Base-by-base conservation (phyloP, 2,797 vertebrate species). In the Malacoraja senta region DNA sequence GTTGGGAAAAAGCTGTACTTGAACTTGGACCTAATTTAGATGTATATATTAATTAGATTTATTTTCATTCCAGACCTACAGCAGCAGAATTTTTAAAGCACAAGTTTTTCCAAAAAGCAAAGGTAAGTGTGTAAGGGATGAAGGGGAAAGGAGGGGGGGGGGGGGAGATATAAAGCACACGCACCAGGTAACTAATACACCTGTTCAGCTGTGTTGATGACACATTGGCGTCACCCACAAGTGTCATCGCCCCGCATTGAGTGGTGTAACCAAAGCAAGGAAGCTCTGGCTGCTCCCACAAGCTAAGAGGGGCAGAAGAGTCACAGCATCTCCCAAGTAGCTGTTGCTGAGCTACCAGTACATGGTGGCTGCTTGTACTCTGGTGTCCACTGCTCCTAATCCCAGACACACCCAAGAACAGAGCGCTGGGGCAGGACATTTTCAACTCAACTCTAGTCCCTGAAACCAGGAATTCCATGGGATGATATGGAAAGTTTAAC, bases 51-150 rank as follows among this genome's bases (percentile, higher is more conserved):
- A 76, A 92, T 88, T 88, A n/a, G 90, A 94, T 94, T 93, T 93
- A 58, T 93, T 17, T 19, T 94, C 94, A 94, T 97, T 96, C 94
- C 96, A 99, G 98, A 97, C 98, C 98, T 26, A 99, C 98, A 90
- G 98, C 98, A 93, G 98, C 96, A 93, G 98, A 99, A 95, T 95
- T 99, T 94, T 95, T 99, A 97, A 98, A 98, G 95, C 97, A 99
- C 96, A 99, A 99, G 95, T 99, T 99, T 97, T 99, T 99, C 96
- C 98, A 98, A 94, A 99, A 99, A 97, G 98, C 98, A 93, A 99
- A 99, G 98, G 98, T 99, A 96, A 94, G 97, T 90, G 74, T 93
- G 44, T 6, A 53, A 6, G 44, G 4, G 44, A 53, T 53, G 44
- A 3, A 4, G 44, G 0, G 44, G 44, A 3, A 2, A 2, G 44